Percentiles rank a stretch among this genome's conserved stretches.
Conservation (phyloP, 2,797 vertebrate species). For the Merluccius polli region DNA sequence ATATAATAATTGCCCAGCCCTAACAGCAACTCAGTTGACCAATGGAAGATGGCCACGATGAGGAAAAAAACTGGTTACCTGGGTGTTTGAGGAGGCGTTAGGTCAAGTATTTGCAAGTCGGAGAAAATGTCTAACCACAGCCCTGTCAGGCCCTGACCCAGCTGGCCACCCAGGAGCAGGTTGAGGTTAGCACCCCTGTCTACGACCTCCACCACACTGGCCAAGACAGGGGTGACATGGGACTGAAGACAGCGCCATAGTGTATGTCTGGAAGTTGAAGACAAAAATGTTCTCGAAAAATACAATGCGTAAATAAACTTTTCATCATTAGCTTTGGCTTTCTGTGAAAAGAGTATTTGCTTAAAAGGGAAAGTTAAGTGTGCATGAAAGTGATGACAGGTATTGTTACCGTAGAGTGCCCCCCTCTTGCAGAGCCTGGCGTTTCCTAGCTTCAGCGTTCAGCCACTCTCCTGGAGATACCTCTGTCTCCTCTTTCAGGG, state of each 20-base stretch:
- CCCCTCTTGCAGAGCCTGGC: conserved; percentile 70
- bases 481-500: conserved; percentile 54
- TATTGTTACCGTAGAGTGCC: conserved; percentile 72
- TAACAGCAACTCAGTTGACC: background rate
- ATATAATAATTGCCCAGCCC: too few relatives aligned
- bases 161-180: conserved; percentile 50
- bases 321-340: background rate
- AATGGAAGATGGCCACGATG: background rate
- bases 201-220: conserved; percentile 62
- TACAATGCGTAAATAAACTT: background rate
- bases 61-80: conserved; percentile 44
- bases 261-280: conserved; percentile 59
- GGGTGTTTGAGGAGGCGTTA: conserved; percentile 40
- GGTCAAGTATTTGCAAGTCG: conserved; percentile 59
- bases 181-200: conserved; percentile 69
- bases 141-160: conserved; percentile 44
- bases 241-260: conserved; percentile 73
- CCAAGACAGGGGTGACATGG: conserved; percentile 62
- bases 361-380: background rate
- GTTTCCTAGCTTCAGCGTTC: conserved; percentile 63
- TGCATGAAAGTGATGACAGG: background rate
- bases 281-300: background rate
- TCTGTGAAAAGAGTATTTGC: background rate
- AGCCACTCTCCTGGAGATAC: conserved; percentile 61
- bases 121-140: conserved; percentile 73